Base-by-base conservation (phyloP, 2,113 vertebrate species). In the Garra rufa region DNA sequence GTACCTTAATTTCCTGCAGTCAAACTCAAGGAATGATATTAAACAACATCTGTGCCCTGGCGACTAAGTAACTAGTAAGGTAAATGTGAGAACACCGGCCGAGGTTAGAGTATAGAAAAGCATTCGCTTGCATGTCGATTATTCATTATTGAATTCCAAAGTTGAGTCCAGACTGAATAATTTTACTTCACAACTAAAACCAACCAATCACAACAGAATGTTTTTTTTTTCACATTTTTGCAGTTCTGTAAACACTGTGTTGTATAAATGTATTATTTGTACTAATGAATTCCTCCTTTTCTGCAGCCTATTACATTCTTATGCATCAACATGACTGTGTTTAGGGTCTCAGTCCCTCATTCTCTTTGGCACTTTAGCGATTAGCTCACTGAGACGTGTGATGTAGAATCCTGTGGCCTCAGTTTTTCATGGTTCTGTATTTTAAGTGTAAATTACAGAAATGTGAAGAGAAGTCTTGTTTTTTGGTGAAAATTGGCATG, bases 1-100 rank as follows among this genome's bases (percentile, higher is more conserved):
- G 17, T 69, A 38, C 38, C 46, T 71, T 87, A 67, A 69, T 80
- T 80, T 41, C 14, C 50, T 21, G 6, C 30, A 38, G 38, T 79
- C 44, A 83, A 79, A 79, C 65, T n/a, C 9, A 21, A 41, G 50
- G 11, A 59, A 67, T 46, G 81, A 63, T 63, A 9, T 80, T 43
- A 17, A 30, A 48, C 41, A 11, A 28, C 46, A 84, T 70, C 70
- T 41, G 14, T 67, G 19, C 13, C 28, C n/a, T 77, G 26, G 50
- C 13, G 46, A 71, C 61, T 71, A 48, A 48, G 43, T 50, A 41
- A 21, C 65, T 44, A 24, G 71, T 63, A 70, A 14, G 14, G 57
- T 21, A 81, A 59, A 46, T 38, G 26, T 65, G 19, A 50, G 34
- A 52, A 71, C 38, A 19, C 30, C 10, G 57, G 59, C 21, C 76